phyloP scores from a whole-genome alignment of 2,113 vertebrate genomes.

The Ceyx margarethae region DNA sequence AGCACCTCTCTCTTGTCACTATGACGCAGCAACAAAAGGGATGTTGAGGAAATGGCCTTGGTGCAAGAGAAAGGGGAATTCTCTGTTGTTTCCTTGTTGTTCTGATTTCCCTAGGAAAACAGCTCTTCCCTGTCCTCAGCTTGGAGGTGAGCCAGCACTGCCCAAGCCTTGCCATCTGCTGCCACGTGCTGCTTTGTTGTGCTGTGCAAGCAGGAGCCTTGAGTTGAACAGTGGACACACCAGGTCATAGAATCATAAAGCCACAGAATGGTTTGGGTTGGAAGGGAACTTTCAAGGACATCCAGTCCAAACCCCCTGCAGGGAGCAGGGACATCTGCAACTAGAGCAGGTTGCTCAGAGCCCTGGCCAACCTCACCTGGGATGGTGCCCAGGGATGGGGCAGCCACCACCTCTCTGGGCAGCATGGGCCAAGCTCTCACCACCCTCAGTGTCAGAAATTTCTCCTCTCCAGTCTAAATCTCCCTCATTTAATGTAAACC shows the following conservation, averaged over 20 bases:
- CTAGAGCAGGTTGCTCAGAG: not conserved
- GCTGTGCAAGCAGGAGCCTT: not conserved
- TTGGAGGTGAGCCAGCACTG: not conserved
- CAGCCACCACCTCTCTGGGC: too few relatives aligned
- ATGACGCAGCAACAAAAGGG: not conserved
- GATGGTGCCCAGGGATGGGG: too few relatives aligned
- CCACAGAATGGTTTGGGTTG: not conserved
- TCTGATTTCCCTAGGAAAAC: not conserved
- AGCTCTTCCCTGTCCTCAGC: not conserved
- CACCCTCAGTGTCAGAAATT: too few relatives aligned
- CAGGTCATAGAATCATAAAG: not conserved
- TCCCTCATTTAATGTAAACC: too few relatives aligned
- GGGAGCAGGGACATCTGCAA: not conserved
- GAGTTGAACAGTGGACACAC: fast-evolving
- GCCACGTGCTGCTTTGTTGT: not conserved
- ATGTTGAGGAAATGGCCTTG: not conserved
- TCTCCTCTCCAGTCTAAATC: too few relatives aligned
- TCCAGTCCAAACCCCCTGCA: not conserved
- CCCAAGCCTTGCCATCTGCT: not conserved
- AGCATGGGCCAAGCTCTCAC: too few relatives aligned
- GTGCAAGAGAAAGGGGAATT: not conserved
- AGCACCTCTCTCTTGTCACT: not conserved
- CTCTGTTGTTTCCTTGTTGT: not conserved
- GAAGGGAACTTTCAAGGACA: not conserved
- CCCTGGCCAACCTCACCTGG: not conserved